Evolutionary conservation across 2,797 vertebrate genomes (phyloP), one percentile per base, ranked within the genome.

Genomic region (Anomalospiza imberbis): DNA sequence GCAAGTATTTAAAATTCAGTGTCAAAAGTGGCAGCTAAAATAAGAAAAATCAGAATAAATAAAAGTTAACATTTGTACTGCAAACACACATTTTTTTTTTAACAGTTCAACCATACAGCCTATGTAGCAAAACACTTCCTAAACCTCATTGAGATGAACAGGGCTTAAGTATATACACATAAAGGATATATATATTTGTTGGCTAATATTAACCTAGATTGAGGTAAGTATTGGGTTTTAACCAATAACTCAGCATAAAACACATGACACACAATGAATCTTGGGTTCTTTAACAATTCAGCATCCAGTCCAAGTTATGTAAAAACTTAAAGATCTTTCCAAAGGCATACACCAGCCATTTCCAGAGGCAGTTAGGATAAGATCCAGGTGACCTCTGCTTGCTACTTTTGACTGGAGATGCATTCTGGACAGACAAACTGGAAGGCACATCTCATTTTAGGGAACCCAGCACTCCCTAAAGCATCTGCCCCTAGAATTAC

Each of bases 51-150:
- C 22, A 72, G 75, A 83, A 73, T 74, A 89, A 92, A 74, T 72
- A 91, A 15, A 80, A 92, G 47, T 68, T 92, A 94, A 85, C 54
- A 84, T 93, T 94, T 91, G 58, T 88, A 86, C 58, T 88, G 66
- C 62, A 94, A 94, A 88, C 34, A 83, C 20, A 31, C 19, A 7
- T 84, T 78, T 89, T 67, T 55, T 83, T 80, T 82, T 63, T 38
- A 72, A 65, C 25, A 32, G 44, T 88, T 86, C 70, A 84, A n/a
- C 34, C n/a, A 18, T 44, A n/a, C 17, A 91, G 53, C 13, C 45
- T 61, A 17, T 61, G 78, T n/a, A 68, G 34, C 17, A 62, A 74
- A 89, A 71, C 19, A 17, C 8, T 89, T 76, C 22, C 17, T 68
- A 81, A 88, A 68, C 31, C 14, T 63, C 65, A 19, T 7, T 78